Evolutionary conservation across 2,888 invertebrate genomes (phyloP), one percentile per base, ranked within the genome.

Genomic region (Agrochola macilenta): DNA sequence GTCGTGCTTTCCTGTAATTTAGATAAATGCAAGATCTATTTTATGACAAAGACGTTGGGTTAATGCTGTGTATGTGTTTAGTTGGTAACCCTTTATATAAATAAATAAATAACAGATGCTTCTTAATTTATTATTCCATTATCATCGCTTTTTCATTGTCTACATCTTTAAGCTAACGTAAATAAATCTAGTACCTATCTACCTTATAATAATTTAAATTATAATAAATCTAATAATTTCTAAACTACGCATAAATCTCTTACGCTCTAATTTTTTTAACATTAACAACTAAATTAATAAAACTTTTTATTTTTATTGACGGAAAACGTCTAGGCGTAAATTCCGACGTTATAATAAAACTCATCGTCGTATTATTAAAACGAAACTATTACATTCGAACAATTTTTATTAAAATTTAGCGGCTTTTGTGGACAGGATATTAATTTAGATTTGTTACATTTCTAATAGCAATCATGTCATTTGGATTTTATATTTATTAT

Each of bases 301-400:
- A 68, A 64, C n/a, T 26, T 46, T 39, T 26, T 39, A 26, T 46
- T 70, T 72, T 73, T 78, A 78, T 3, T 57, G 69, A 43, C 69
- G 61, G 63, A 69, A 82, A 65, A 58, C 54, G 58, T 77, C 46
- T 9, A 11, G 61, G 46, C 52, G 11, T 49, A 23, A 60, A 64
- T 61, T 61, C 23, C 8, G 17, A 61, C 23, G 39, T 20, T 43
- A 52, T 64, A 69, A 69, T 81, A 77, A 81, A 82, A 71, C 14
- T 76, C 12, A 63, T 46, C 58, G 46, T 54, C 71, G 20, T 76
- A 60, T 73, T 77, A 60, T 76, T 63, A 76, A 76, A 74, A 75
- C 8, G 0, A 71, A 66, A 75, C 35, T 58, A 75, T 63, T 61
- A n/a, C n/a, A n/a, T 63, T 75, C 0, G 4, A 66, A 54, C 43